A percentile compares a stretch with the other conserved stretches of the same genome.
These are phyloP conservation scores for Prunella fulvescens DNA, from an alignment of 2,113 vertebrate species.

Conservation along the genomic window DNA sequence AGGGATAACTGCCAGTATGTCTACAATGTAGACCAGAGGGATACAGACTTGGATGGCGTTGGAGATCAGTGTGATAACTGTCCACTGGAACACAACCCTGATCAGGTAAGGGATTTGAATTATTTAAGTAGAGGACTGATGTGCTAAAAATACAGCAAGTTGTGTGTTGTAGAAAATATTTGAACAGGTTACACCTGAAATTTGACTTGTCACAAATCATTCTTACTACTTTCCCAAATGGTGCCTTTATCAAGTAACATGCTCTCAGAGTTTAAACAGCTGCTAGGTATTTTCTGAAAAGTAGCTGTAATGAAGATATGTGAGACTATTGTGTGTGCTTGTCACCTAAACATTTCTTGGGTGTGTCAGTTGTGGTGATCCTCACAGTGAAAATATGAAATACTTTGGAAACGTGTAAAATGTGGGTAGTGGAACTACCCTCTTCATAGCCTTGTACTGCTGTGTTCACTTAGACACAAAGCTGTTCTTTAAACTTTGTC, in stretches of 20 bases:
- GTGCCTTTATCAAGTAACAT: neutral
- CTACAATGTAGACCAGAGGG: conserved; percentile 96
- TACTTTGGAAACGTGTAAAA: neutral
- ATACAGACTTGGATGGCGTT: conserved; percentile 92
- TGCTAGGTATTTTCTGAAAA: neutral
- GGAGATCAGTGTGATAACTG: conserved; percentile 99
- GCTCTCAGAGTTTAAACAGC: neutral
- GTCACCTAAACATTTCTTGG: neutral
- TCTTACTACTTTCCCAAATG: neutral
- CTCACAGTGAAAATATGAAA: neutral
- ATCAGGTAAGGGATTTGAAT: conserved; percentile 81
- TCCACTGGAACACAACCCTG: conserved; percentile 94
- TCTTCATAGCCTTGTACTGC: neutral
- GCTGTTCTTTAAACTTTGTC: neutral
- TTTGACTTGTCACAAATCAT: neutral
- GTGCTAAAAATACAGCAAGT: neutral
- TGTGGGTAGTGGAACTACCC: neutral
- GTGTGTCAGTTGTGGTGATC: neutral
- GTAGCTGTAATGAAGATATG: neutral
- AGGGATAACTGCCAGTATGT: conserved; percentile 95
- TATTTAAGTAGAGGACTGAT: neutral
- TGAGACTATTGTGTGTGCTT: neutral
- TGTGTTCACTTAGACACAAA: neutral
- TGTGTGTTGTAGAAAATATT: neutral
- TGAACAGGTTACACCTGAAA: neutral